These are phyloP conservation scores for Myotis daubentonii DNA, from an alignment of 2,797 vertebrate genomes.

Conservation along the genomic window DNA sequence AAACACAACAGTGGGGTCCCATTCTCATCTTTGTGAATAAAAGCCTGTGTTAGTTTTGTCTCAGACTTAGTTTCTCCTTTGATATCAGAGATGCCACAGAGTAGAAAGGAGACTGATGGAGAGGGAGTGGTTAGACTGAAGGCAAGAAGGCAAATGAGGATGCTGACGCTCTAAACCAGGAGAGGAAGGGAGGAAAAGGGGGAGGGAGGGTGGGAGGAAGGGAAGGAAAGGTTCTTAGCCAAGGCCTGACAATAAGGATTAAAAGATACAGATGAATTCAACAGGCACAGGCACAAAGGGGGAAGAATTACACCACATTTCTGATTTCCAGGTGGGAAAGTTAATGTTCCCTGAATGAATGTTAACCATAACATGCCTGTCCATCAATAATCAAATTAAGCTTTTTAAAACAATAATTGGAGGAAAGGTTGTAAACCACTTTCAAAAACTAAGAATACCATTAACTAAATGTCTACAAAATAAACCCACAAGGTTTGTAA, in stretches of 20 bases:
- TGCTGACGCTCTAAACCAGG: too few relatives aligned
- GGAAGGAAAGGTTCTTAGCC: background rate
- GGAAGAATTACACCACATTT: background rate
- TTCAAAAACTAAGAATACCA: background rate
- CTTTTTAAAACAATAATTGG: background rate
- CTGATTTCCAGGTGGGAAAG: background rate
- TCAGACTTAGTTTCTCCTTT: background rate
- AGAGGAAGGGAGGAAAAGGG: background rate
- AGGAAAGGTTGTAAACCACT: background rate
- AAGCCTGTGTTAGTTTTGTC: constrained; percentile 3
- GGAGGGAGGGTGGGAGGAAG: accelerated
- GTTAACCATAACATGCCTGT: background rate
- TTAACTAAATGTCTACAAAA: background rate
- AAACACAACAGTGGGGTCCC: background rate
- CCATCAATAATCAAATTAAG: background rate
- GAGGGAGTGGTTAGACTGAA: background rate
- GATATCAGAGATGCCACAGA: background rate
- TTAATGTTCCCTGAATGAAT: background rate
- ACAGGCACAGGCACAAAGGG: background rate
- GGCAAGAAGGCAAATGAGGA: background rate
- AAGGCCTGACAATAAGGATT: background rate
- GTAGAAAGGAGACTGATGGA: background rate
- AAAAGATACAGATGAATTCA: background rate
- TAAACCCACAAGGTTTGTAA: background rate
- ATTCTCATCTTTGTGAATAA: background rate